Conservation (phyloP, 2,113 vertebrate species). For the Caloenas nicobarica region DNA sequence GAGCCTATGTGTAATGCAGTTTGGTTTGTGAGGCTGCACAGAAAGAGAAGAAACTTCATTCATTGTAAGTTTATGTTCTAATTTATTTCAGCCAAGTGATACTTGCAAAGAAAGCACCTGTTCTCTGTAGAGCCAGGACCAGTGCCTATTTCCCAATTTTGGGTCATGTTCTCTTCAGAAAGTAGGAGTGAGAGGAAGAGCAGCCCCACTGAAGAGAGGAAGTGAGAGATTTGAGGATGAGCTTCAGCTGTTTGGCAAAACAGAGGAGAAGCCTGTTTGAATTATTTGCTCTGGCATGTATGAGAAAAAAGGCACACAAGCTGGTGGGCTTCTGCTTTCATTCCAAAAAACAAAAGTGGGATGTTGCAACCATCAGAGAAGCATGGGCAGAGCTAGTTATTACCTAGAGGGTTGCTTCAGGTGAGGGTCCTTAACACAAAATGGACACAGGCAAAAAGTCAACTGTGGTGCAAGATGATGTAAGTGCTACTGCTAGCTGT, state of each 20-base stretch:
- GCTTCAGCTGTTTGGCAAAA: not conserved
- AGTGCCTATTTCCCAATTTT: not conserved
- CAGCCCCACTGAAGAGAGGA: not conserved
- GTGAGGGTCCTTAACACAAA: not conserved
- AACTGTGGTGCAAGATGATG: accelerated
- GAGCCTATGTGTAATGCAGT: not conserved
- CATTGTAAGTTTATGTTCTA: not conserved
- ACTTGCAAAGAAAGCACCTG: not conserved
- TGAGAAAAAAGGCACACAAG: not conserved
- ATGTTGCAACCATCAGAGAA: not conserved
- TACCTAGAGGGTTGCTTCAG: not conserved
- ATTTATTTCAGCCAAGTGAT: not conserved
- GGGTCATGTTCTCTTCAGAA: not conserved
- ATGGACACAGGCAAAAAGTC: not conserved
- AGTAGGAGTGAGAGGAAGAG: not conserved
- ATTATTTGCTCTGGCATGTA: not conserved
- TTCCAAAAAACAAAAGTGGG: not conserved
- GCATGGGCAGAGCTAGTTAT: not conserved
- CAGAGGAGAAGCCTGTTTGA: not conserved
- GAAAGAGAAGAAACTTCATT: not conserved
- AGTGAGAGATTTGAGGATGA: not conserved
- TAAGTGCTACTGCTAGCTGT: not conserved
- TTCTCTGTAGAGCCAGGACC: not conserved
- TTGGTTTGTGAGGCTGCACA: not conserved
- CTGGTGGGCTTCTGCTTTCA: not conserved